Evolutionary conservation across 2,113 vertebrate species (phyloP).

Genomic region (Symphodus melops): DNA sequence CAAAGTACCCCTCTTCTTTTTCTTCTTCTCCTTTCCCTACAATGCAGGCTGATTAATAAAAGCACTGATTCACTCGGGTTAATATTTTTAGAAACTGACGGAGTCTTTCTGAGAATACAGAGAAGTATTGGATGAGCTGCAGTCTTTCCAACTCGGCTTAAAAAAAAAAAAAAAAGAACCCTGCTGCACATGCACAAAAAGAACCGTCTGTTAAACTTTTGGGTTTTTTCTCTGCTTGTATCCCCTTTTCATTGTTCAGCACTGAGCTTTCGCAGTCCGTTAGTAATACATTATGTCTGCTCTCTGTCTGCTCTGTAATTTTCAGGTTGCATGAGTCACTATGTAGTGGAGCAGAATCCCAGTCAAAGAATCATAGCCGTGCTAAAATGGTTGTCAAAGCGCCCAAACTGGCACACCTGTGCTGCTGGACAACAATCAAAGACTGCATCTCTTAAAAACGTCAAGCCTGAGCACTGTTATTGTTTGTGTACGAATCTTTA

Average conservation of each 20-base stretch:
- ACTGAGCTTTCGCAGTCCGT: slow-evolving; percentile 13
- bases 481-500: background rate
- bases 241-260: slow-evolving; percentile 28
- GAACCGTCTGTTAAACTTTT: slow-evolving; percentile 6
- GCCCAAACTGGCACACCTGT: slow-evolving; percentile 41
- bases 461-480: background rate
- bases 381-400: slow-evolving; percentile 15
- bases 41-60: slow-evolving; percentile 53
- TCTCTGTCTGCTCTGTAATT: slow-evolving; percentile 53
- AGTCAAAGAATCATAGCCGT: too few species aligned
- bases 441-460: background rate
- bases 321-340: slow-evolving; percentile 65
- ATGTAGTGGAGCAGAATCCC: slow-evolving; percentile 35
- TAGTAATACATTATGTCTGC: slow-evolving; percentile 26
- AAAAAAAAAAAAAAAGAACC: background rate
- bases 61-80: background rate
- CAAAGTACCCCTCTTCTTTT: slow-evolving; percentile 12
- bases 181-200: background rate
- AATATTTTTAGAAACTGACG: too few species aligned
- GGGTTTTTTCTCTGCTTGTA: background rate
- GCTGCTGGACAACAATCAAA: slow-evolving; percentile 27
- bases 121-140: slow-evolving; percentile 4
- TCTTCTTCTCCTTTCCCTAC: slow-evolving; percentile 29
- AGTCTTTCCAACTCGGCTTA: background rate
- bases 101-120: slow-evolving; percentile 13